Percentiles rank a stretch among this genome's conserved stretches.
Conservation (phyloP, 1,140 invertebrate species). For the Coboldia fuscipes region DNA sequence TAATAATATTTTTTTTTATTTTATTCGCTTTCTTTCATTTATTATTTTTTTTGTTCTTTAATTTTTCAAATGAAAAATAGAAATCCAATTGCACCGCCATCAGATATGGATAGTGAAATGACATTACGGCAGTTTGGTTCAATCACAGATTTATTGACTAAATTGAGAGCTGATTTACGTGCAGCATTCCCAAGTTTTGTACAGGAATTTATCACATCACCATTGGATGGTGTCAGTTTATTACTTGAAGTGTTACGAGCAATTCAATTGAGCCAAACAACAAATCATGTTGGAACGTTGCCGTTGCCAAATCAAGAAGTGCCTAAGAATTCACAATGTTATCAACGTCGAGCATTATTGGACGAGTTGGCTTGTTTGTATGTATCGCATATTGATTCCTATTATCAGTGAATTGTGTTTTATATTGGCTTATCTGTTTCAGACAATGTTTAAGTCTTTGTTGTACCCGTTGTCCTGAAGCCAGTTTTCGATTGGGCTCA, state of each 20-base stretch:
- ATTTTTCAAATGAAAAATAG: constrained; percentile 16
- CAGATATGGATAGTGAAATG: constrained; percentile 49
- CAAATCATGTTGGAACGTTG: constrained; percentile 11
- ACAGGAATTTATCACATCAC: constrained; percentile 67
- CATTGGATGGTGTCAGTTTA: constrained; percentile 59
- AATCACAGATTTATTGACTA: constrained; percentile 69
- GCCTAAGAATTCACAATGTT: constrained; percentile 27
- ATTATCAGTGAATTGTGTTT: neutral
- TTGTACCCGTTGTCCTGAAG: constrained; percentile 50
- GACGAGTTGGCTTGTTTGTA: constrained; percentile 72
- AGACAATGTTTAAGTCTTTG: constrained; percentile 62
- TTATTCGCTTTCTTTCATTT: neutral
- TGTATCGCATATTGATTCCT: constrained; percentile 14
- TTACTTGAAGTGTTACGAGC: constrained; percentile 64
- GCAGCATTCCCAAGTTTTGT: constrained; percentile 76
- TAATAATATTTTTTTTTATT: constrained; percentile 1
- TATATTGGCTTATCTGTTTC: constrained; percentile 1
- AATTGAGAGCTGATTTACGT: constrained; percentile 62
- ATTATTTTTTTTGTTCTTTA: constrained; percentile 4
- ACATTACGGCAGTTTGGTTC: constrained; percentile 64
- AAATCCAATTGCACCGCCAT: constrained; percentile 27
- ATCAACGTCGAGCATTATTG: constrained; percentile 44
- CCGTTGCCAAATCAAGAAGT: constrained; percentile 23
- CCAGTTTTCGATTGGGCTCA: constrained; percentile 44
- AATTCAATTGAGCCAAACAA: constrained; percentile 48